Evolutionary conservation across 92 coral and sea anemone genomes (phyloP).

Genomic region (Zoanthus gigantus): DNA sequence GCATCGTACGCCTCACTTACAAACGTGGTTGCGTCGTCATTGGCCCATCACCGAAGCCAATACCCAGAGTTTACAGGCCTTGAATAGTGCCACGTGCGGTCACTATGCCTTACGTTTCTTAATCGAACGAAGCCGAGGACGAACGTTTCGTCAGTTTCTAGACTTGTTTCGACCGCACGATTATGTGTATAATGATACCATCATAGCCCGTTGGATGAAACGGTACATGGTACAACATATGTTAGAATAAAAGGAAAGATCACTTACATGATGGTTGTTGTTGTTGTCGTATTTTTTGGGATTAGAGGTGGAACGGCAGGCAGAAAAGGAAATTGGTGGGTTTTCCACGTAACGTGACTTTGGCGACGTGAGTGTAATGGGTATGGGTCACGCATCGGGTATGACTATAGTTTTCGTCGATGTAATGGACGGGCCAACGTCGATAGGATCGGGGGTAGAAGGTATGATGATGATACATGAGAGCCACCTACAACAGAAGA

Average conservation of each 20-base stretch:
- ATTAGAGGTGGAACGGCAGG: neutral
- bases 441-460: constrained; percentile 42
- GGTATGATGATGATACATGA: constrained; percentile 23
- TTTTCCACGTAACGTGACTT: constrained; percentile 12
- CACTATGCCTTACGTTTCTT: neutral
- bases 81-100: neutral
- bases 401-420: constrained; percentile 29
- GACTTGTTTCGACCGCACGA: neutral
- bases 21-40: neutral
- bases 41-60: neutral
- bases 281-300: neutral
- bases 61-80: neutral
- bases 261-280: neutral
- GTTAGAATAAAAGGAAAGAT: neutral
- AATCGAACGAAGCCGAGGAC: neutral
- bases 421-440: constrained; percentile 43
- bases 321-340: neutral
- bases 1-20: neutral
- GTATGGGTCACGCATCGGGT: constrained; percentile 31
- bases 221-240: neutral
- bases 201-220: constrained; percentile 12
- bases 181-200: neutral
- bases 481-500: constrained; percentile 25
- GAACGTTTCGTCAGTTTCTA: neutral
- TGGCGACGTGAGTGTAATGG: constrained; percentile 18